Base-by-base conservation (phyloP, 92 coral and sea anemone species). In the Parazoanthus darwini region DNA sequence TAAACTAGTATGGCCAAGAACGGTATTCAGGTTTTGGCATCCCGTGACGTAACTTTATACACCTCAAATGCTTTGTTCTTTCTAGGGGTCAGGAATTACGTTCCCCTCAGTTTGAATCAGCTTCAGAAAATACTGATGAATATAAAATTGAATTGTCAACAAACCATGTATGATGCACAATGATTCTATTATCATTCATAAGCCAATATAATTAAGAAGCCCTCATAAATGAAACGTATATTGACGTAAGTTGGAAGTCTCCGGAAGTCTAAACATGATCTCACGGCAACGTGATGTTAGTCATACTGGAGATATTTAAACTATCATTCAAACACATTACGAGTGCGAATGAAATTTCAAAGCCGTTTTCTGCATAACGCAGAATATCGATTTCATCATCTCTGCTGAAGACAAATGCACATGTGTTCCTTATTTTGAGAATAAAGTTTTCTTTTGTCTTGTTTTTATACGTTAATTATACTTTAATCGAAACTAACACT, bases 61-160 rank as follows among this genome's bases (percentile, higher is more conserved):
- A 68, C 86, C 86, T 25, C 63, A 42, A 68, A 82, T 82, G 70
- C 54, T 42, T 82, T 65, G 54, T 38, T 10, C 86, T 39, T 66
- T 37, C 14, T 5, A 38, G 86, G 71, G 77, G 77, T 82, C n/a
- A 67, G 38, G 42, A 39, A 46, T 11, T 39, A 2, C 42, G 42
- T 39, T 39, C 42, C 42, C 42, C 42, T 43, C 76, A 37, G 77
- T 22, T 71, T 71, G 66, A 22, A 50, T 44, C 58, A 22, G 9
- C 9, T 38, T 22, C 25, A 39, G 43, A 38, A 15, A 65, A 44
- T 26, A 46, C 37, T 67, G 38, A 71, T 67, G 76, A 65, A 63
- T 43, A 26, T n/a, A 82, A 66, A 82, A 82, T 67, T 8, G 4
- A 82, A 38, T 4, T 14, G 75, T 42, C 58, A 67, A 82, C 77